These are phyloP conservation scores for Platyrinchus mystaceus DNA, from an alignment of 2,797 vertebrate species.

Conservation along the genomic window DNA sequence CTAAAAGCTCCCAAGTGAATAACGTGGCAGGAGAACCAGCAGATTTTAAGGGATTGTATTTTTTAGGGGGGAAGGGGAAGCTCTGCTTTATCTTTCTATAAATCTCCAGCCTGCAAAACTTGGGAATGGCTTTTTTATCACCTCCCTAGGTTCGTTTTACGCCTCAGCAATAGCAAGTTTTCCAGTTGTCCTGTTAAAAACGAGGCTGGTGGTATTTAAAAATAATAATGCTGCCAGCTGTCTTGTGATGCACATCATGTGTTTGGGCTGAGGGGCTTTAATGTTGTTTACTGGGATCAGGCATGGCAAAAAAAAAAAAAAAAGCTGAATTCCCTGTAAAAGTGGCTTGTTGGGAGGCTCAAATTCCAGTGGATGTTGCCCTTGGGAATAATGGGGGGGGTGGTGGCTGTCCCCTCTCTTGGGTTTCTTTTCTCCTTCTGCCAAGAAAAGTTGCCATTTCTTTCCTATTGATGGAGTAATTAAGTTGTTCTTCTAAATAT, in stretches of 20 bases:
- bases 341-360: not conserved
- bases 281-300: not conserved
- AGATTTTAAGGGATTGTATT: not conserved
- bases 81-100: not conserved
- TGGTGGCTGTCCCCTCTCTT: not conserved
- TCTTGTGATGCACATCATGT: not conserved
- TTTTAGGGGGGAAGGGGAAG: not conserved
- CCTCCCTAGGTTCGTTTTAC: not conserved
- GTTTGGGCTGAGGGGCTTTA: not conserved
- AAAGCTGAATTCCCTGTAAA: not conserved
- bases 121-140: not conserved
- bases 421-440: not conserved
- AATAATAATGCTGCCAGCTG: not conserved
- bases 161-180: not conserved
- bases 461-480: not conserved
- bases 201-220: not conserved
- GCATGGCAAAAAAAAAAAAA: not conserved
- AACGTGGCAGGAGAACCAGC: not conserved
- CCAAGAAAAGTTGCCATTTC: not conserved
- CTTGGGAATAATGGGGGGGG: not conserved
- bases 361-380: not conserved
- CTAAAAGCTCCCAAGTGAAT: not conserved
- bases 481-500: conserved; percentile 6
- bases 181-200: not conserved
- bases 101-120: not conserved